A percentile compares a stretch with the other conserved stretches of the same genome.
Evolutionary conservation across 2,797 vertebrate species (phyloP).

Genomic region (Scomberomorus guttatus): DNA sequence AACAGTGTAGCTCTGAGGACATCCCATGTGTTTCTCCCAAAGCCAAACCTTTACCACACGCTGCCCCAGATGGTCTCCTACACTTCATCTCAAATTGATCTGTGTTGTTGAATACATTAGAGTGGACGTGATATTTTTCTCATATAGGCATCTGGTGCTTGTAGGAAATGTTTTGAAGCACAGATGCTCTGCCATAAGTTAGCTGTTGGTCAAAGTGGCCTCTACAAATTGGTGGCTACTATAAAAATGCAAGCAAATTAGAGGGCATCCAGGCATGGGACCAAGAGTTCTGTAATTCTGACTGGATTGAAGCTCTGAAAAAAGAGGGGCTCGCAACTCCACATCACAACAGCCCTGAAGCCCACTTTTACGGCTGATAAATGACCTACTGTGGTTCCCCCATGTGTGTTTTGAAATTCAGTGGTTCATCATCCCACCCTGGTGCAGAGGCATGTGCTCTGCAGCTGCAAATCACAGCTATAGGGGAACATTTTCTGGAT

Average conservation of each 20-base stretch:
- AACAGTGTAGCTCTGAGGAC: neutral
- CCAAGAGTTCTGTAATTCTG: conserved; percentile 57
- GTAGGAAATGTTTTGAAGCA: conserved; percentile 30
- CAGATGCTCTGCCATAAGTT: conserved; percentile 48
- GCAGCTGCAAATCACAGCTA: conserved; percentile 52
- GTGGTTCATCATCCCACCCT: conserved; percentile 49
- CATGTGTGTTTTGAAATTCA: conserved; percentile 42
- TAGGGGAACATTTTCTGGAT: conserved; percentile 13
- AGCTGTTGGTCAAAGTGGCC: conserved; percentile 56
- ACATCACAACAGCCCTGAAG: conserved; percentile 63
- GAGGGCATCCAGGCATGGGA: conserved; percentile 46
- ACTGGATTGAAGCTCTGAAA: conserved; percentile 40
- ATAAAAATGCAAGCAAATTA: conserved; percentile 74
- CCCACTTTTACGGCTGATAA: conserved; percentile 51
- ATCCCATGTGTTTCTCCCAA: neutral
- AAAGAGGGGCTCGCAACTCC: conserved; percentile 28
- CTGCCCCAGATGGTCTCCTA: neutral
- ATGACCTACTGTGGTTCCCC: conserved; percentile 42
- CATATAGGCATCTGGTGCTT: conserved; percentile 43
- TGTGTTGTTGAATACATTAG: conserved; percentile 25
- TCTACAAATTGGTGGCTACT: conserved; percentile 75
- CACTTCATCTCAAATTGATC: conserved; percentile 7
- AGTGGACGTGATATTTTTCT: conserved; percentile 35
- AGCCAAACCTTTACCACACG: neutral
- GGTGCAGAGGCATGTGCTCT: conserved; percentile 38